Conservation (phyloP, 2,113 vertebrate genomes). For the Pteropus alecto region DNA sequence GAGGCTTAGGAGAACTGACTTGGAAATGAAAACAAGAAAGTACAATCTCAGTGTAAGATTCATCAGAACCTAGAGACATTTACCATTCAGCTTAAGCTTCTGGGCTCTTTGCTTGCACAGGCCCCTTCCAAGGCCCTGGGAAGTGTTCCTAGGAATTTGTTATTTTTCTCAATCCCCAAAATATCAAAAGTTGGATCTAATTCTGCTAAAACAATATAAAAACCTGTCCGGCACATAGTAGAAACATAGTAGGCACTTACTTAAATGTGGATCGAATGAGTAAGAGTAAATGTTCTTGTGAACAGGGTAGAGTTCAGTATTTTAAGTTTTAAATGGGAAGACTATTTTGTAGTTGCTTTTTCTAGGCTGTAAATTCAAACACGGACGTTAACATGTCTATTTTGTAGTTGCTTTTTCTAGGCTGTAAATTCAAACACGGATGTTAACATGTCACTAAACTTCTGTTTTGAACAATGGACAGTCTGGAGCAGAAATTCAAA, state of each 20-base stretch:
- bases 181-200: not conserved
- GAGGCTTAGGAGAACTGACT: not conserved
- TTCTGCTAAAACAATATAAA: not conserved
- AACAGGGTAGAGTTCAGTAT: not conserved
- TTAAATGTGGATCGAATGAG: not conserved
- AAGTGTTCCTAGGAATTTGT: not conserved
- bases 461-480: too few relatives aligned
- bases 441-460: too few relatives aligned
- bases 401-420: too few relatives aligned
- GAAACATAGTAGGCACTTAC: too few relatives aligned
- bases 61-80: not conserved
- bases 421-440: too few relatives aligned
- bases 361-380: not conserved
- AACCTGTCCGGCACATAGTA: not conserved
- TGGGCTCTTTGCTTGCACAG: not conserved
- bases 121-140: not conserved
- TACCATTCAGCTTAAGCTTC: not conserved
- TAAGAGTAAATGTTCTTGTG: not conserved
- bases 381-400: not conserved
- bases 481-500: too few relatives aligned
- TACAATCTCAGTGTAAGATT: not conserved
- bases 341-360: not conserved
- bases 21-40: not conserved
- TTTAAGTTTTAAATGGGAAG: not conserved
- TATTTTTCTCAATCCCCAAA: not conserved